These are phyloP conservation scores for Drosophila ananassae DNA, from an alignment of 1,140 invertebrate genomes.

Conservation along the genomic window DNA sequence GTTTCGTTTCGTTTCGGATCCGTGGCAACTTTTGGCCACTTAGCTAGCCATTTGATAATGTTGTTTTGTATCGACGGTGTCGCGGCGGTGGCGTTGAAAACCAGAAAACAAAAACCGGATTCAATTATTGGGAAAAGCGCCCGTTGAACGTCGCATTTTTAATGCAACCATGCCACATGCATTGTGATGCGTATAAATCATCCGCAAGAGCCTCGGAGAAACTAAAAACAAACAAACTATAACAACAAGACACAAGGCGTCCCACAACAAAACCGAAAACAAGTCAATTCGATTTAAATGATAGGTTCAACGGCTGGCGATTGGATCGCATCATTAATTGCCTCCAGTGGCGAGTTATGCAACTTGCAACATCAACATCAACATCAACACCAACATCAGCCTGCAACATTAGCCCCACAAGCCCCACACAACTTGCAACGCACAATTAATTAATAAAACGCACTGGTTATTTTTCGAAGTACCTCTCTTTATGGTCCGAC, in stretches of 20 bases:
- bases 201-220: background rate
- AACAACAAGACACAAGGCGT: slow-evolving; percentile 1
- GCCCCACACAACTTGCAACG: background rate
- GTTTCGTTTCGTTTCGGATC: background rate
- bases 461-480: slow-evolving; percentile 10
- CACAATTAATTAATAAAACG: slow-evolving; percentile 48
- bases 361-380: slow-evolving; percentile 2
- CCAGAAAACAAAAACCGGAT: slow-evolving; percentile 30
- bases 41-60: slow-evolving; percentile 33
- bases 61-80: slow-evolving; percentile 24
- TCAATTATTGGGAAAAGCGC: slow-evolving; percentile 59
- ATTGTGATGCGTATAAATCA: slow-evolving; percentile 31
- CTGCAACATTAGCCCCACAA: background rate
- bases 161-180: background rate
- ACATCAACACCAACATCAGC: slow-evolving; percentile 3
- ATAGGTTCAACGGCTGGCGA: slow-evolving; percentile 33
- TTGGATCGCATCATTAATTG: slow-evolving; percentile 38
- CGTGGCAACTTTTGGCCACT: slow-evolving; percentile 42
- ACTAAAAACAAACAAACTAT: background rate
- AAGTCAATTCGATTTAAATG: slow-evolving; percentile 39
- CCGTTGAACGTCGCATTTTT: slow-evolving; percentile 10
- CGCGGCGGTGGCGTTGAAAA: slow-evolving; percentile 8
- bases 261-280: slow-evolving; percentile 19
- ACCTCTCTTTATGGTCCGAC: slow-evolving; percentile 2
- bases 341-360: slow-evolving; percentile 14